Evolutionary conservation across 64 coral and sea anemone genomes (phyloP).

Genomic region (Dendronephthya gigantea): DNA sequence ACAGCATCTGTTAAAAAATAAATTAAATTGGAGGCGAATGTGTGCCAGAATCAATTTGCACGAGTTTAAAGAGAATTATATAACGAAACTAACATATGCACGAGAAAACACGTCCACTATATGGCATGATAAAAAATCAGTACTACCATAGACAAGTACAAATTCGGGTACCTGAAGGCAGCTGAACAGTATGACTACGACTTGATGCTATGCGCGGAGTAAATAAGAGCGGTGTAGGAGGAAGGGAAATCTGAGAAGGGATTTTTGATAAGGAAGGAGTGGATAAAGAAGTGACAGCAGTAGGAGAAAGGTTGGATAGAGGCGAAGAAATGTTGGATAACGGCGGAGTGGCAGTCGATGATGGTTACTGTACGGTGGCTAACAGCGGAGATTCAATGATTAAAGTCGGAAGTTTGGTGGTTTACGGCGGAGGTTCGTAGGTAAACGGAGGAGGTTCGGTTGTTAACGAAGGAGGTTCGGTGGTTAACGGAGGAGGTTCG

Average conservation of each 20-base stretch:
- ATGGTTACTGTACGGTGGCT: not conserved
- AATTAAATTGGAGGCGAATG: not conserved
- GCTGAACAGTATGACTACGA: not conserved
- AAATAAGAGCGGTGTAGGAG: not conserved
- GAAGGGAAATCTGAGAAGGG: not conserved
- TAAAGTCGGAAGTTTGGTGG: not conserved
- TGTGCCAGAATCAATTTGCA: not conserved
- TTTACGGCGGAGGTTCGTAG: not conserved
- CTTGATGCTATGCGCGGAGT: not conserved
- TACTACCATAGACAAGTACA: too few relatives aligned
- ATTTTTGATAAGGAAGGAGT: not conserved
- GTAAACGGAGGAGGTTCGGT: not conserved
- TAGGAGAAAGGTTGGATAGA: not conserved
- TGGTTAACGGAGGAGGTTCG: not conserved
- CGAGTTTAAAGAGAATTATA: not conserved
- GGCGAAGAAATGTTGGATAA: not conserved
- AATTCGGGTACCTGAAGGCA: not conserved
- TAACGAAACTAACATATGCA: not conserved
- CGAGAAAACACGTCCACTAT: not conserved
- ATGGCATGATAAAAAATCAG: not conserved
- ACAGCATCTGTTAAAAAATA: not conserved
- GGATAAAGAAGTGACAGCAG: not conserved
- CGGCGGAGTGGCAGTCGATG: not conserved
- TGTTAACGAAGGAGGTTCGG: not conserved
- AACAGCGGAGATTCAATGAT: not conserved